Percentiles rank a stretch among this genome's conserved stretches.
Evolutionary conservation across 2,113 vertebrate genomes (phyloP).

Genomic region (Embiotoca jacksoni): DNA sequence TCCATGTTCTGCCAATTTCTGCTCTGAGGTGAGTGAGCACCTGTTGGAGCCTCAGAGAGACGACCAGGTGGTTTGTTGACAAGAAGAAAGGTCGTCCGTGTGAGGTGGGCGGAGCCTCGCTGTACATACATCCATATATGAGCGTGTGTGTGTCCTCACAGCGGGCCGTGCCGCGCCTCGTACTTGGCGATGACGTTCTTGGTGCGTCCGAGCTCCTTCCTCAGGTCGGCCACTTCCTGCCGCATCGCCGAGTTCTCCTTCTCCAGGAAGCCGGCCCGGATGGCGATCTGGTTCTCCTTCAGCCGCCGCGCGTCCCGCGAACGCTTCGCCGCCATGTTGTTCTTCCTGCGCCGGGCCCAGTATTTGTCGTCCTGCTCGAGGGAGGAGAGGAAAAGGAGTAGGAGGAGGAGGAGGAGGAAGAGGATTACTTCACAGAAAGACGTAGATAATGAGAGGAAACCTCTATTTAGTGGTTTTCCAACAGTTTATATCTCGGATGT

Average conservation of each 20-base stretch:
- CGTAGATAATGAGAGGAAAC: too few species aligned
- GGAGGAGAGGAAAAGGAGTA: background rate
- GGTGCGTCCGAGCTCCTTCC: constrained; percentile 93
- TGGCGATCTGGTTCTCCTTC: constrained; percentile 98
- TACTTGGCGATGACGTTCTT: constrained; percentile 93
- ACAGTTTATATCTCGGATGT: too few species aligned
- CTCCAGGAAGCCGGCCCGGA: constrained; percentile 93
- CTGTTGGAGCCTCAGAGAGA: too few species aligned
- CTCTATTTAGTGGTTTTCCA: too few species aligned
- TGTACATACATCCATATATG: background rate
- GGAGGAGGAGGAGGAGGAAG: background rate
- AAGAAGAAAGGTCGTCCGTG: too few species aligned
- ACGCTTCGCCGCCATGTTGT: constrained; percentile 95
- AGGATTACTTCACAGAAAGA: background rate
- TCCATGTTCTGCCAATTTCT: too few species aligned
- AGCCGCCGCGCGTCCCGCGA: constrained; percentile 92
- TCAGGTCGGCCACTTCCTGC: constrained; percentile 91
- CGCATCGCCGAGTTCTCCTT: constrained; percentile 94
- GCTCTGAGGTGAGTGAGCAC: too few species aligned
- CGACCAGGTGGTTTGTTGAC: too few species aligned
- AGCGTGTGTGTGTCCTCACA: constrained; percentile 78
- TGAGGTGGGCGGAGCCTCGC: too few species aligned
- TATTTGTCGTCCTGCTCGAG: constrained; percentile 93
- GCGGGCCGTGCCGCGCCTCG: constrained; percentile 88
- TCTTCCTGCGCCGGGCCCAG: constrained; percentile 96